Evolutionary conservation across 2,797 vertebrate genomes (phyloP), one percentile per base, ranked within the genome.

Genomic region (Sebastes kiyomatsui): DNA sequence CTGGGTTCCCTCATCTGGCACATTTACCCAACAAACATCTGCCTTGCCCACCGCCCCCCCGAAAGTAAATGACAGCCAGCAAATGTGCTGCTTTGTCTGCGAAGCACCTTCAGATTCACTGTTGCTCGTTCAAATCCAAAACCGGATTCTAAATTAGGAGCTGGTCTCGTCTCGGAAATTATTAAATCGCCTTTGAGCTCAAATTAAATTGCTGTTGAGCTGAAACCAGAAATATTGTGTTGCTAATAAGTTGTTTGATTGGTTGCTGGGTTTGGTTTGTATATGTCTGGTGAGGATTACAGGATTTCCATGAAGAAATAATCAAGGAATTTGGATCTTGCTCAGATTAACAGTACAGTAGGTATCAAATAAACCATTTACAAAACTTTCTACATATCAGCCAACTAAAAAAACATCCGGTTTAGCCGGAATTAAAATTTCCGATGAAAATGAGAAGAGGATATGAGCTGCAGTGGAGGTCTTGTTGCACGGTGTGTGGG

Each of bases 11-110:
- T 86, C 66, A 7, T 82, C 72, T 90, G 87, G 84, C 86, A 86
- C 77, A 82, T 90, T 87, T 82, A 75, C 73, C 79, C 85, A 35
- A 56, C 78, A 76, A 89, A 89, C 90, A 91, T 90, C 91, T 93
- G 91, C 83, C 80, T 72, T 4, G 5, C 73, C 66, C 75, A 61
- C 42, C 5, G 0, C 61, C 28, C 14, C 16, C 9, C 62, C 38
- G 18, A 49, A 70, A 64, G 42, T 35, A 38, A 85, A 76, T 6
- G 70, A 84, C 78, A 65, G 85, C 80, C 87, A 84, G 62, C 72
- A 80, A 82, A 83, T 78, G 77, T 85, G 74, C 55, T 8, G 69
- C 67, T 90, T 88, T 88, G 79, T 83, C 78, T 85, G 56, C 52
- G 49, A 38, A 85, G 66, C 30, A 76, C 22, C 52, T 76, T 46